phyloP scores from a whole-genome alignment of 2,797 vertebrate species.

The Oreortyx pictus region DNA sequence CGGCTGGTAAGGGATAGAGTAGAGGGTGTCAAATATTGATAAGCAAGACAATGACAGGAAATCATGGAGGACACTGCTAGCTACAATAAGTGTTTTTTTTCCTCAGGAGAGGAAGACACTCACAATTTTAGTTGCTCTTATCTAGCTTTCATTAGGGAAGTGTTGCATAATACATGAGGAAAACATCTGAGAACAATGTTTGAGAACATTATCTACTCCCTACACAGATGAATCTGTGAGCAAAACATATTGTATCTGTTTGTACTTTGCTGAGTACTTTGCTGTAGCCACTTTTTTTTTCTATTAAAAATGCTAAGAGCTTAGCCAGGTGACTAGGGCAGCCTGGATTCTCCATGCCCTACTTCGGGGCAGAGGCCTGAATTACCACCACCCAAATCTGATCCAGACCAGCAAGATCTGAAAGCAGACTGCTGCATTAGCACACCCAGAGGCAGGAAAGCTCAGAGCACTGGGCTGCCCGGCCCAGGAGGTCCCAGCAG shows the following conservation, averaged over 20 bases:
- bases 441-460: neutral
- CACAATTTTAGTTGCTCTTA: constrained; percentile 40
- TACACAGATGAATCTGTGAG: neutral
- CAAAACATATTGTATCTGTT: neutral
- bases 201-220: constrained; percentile 38
- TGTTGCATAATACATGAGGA: constrained; percentile 68
- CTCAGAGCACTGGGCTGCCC: neutral
- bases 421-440: neutral
- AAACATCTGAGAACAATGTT: constrained; percentile 14
- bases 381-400: neutral
- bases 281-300: neutral
- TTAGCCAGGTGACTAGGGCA: neutral
- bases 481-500: neutral
- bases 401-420: neutral
- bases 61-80: neutral
- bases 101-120: constrained; percentile 40
- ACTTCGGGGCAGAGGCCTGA: neutral
- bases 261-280: neutral
- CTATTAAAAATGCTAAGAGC: neutral
- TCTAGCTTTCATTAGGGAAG: constrained; percentile 39
- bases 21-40: constrained; percentile 30
- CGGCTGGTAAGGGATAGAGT: neutral
- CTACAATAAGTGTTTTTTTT: constrained; percentile 35
- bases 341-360: neutral
- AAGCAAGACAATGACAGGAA: constrained; percentile 45